These are phyloP conservation scores for Sacculina carcini DNA, from an alignment of 2,888 invertebrate genomes.

Conservation along the genomic window DNA sequence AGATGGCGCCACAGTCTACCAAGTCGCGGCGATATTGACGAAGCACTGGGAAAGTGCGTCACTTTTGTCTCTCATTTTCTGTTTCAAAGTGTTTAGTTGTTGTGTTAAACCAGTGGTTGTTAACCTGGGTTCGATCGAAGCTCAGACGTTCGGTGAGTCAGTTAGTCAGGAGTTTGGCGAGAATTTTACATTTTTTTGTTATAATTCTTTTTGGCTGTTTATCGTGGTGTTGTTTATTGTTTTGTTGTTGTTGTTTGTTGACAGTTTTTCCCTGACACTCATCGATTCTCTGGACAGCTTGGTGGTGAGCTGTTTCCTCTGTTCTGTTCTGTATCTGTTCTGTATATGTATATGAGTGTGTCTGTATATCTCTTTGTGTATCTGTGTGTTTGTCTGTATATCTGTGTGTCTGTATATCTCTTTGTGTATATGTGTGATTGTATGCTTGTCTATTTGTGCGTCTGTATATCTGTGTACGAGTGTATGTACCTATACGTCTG, in stretches of 20 bases:
- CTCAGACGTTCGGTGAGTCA: too few species aligned
- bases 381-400: too few species aligned
- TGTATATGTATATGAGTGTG: neutral
- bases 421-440: too few species aligned
- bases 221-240: too few species aligned
- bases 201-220: too few species aligned
- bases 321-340: neutral
- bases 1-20: conserved; percentile 68
- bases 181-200: too few species aligned
- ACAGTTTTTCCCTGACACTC: conserved; percentile 79
- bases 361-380: neutral
- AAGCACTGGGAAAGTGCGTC: conserved; percentile 86
- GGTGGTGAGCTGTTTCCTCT: conserved; percentile 27
- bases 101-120: too few species aligned
- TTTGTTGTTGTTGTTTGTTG: conserved; percentile 20
- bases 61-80: neutral
- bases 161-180: too few species aligned
- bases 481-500: neutral
- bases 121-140: too few species aligned
- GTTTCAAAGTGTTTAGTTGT: conserved; percentile 1
- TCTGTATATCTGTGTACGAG: too few species aligned
- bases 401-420: too few species aligned
- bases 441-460: too few species aligned
- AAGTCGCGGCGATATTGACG: conserved; percentile 84
- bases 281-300: conserved; percentile 83